These are phyloP conservation scores for Teinopalpus imperialis DNA, from an alignment of 2,888 invertebrate species.

Conservation along the genomic window DNA sequence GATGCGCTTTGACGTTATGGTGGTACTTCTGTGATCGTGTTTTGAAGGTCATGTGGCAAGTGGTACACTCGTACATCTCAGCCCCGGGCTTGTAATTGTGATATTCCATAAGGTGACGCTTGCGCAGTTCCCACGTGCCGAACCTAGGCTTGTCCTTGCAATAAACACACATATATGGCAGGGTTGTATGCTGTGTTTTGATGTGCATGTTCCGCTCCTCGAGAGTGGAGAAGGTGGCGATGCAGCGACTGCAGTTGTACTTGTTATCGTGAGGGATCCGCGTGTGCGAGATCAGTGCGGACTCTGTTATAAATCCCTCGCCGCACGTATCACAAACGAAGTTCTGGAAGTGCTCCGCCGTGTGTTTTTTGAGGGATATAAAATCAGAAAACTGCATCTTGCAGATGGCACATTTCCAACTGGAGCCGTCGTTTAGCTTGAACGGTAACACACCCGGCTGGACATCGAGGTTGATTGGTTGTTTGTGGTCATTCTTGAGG, in stretches of 20 bases:
- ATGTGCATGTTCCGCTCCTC: slow-evolving; percentile 67
- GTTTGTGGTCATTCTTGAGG: slow-evolving; percentile 70
- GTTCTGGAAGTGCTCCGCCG: slow-evolving; percentile 68
- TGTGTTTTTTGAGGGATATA: slow-evolving; percentile 65
- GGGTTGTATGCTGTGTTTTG: slow-evolving; percentile 65
- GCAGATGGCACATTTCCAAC: slow-evolving; percentile 72
- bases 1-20: slow-evolving; percentile 69
- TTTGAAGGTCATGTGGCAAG: slow-evolving; percentile 73
- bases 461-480: slow-evolving; percentile 65
- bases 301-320: slow-evolving; percentile 71
- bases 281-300: slow-evolving; percentile 62
- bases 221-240: slow-evolving; percentile 65
- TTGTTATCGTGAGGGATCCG: slow-evolving; percentile 71
- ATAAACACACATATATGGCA: slow-evolving; percentile 70
- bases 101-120: slow-evolving; percentile 69
- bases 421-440: slow-evolving; percentile 63
- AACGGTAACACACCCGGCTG: slow-evolving; percentile 72
- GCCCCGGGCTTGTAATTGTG: slow-evolving; percentile 71
- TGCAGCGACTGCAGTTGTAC: slow-evolving; percentile 66
- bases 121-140: slow-evolving; percentile 69
- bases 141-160: slow-evolving; percentile 73
- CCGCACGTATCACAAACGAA: slow-evolving; percentile 75
- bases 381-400: slow-evolving; percentile 67
- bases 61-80: slow-evolving; percentile 71
- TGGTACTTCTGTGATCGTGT: slow-evolving; percentile 73